Percentiles rank a stretch among this genome's conserved stretches.
These are phyloP conservation scores for Trachelus iudaicus DNA, from an alignment of 2,888 invertebrate species.

Conservation along the genomic window DNA sequence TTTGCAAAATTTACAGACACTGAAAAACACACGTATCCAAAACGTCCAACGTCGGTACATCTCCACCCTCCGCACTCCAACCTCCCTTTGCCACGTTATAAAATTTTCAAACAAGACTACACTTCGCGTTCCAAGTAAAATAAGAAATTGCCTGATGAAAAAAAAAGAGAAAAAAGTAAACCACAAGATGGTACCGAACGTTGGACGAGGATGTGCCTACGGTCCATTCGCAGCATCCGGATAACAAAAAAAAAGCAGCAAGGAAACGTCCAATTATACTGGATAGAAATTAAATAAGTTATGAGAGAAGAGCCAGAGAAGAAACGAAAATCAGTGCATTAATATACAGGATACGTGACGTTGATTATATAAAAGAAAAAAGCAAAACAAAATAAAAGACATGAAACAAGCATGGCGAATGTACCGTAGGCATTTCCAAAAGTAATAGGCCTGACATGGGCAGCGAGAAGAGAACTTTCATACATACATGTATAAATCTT, in stretches of 20 bases:
- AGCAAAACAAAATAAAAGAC: conserved; percentile 14
- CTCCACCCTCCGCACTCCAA: neutral
- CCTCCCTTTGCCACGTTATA: neutral
- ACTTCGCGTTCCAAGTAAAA: neutral
- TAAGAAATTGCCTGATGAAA: neutral
- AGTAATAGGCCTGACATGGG: neutral
- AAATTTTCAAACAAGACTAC: neutral
- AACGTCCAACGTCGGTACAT: neutral
- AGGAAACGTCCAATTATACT: neutral
- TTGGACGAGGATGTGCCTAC: neutral
- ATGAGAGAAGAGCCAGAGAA: neutral
- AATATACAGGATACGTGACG: neutral
- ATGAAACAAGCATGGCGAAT: conserved; percentile 14
- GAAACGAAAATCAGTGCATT: neutral
- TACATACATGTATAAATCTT: neutral
- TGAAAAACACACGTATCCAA: neutral
- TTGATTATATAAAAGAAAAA: neutral
- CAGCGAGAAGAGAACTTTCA: neutral
- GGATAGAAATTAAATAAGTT: neutral
- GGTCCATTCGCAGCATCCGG: neutral
- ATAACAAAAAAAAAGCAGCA: neutral
- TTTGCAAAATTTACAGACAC: neutral
- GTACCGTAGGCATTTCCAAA: neutral
- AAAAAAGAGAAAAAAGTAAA: neutral
- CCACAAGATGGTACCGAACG: neutral